Percentiles rank a stretch among this genome's conserved stretches.
Evolutionary conservation across 2,113 vertebrate genomes (phyloP).

Genomic region (Uria lomvia): DNA sequence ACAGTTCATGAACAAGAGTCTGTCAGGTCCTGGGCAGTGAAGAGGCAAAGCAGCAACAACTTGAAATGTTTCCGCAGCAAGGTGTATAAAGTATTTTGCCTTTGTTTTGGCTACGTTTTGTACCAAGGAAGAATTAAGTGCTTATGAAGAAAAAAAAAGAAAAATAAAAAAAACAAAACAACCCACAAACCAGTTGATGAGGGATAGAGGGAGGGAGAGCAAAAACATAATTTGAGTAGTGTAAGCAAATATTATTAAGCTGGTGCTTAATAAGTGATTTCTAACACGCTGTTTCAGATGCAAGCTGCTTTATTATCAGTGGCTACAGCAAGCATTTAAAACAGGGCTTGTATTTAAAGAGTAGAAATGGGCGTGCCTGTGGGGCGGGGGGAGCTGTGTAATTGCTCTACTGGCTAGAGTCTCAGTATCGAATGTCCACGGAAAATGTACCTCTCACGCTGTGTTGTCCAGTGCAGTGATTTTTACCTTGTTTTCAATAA

Average conservation of each 20-base stretch:
- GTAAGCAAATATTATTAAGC: constrained; percentile 63
- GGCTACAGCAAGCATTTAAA: constrained; percentile 24
- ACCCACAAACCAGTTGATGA: not conserved
- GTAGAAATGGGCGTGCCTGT: not conserved
- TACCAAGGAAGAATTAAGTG: constrained; percentile 42
- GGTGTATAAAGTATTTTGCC: constrained; percentile 50
- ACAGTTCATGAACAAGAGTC: constrained; percentile 99
- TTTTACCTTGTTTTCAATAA: constrained; percentile 63
- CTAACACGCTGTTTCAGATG: constrained; percentile 33
- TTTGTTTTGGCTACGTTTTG: constrained; percentile 65
- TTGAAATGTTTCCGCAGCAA: constrained; percentile 6
- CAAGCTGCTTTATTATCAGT: constrained; percentile 7
- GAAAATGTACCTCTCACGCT: not conserved
- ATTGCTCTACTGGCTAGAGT: constrained; percentile 64
- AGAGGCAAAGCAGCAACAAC: not conserved
- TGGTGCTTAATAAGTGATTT: constrained; percentile 72
- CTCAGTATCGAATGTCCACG: not conserved
- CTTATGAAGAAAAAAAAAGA: not conserved
- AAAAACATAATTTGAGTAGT: not conserved
- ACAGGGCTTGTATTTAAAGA: constrained; percentile 21
- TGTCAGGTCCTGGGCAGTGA: constrained; percentile 95
- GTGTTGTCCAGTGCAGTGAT: constrained; percentile 44
- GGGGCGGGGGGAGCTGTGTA: constrained; percentile 11
- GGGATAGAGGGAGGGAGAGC: not conserved
- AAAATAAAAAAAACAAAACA: too few species aligned